phyloP scores from a whole-genome alignment of 2,888 invertebrate genomes.

The Amphimallon solstitiale region DNA sequence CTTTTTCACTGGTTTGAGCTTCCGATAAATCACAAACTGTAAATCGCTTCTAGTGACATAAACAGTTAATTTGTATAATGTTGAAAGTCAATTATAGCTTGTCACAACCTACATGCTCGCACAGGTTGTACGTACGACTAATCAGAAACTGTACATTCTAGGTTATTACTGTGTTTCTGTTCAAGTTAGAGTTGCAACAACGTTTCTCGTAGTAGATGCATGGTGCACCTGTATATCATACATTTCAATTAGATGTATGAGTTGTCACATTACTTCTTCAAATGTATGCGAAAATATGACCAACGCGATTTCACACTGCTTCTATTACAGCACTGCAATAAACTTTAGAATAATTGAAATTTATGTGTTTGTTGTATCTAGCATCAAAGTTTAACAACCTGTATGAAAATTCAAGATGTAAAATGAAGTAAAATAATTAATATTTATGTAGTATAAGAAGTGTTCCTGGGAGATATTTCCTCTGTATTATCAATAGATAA shows the following conservation, averaged over 20 bases:
- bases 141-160: slow-evolving; percentile 27
- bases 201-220: neutral
- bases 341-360: too few species aligned
- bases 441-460: too few species aligned
- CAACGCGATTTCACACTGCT: slow-evolving; percentile 6
- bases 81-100: slow-evolving; percentile 19
- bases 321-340: too few species aligned
- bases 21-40: slow-evolving; percentile 22
- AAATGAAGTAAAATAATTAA: too few species aligned
- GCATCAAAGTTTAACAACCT: too few species aligned
- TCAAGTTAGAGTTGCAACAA: neutral
- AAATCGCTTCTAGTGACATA: slow-evolving; percentile 4
- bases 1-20: neutral
- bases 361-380: too few species aligned
- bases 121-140: slow-evolving; percentile 2
- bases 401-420: too few species aligned
- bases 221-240: slow-evolving; percentile 26
- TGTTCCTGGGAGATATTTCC: too few species aligned
- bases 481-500: too few species aligned
- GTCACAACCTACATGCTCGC: slow-evolving; percentile 18
- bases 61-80: slow-evolving; percentile 35
- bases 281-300: slow-evolving; percentile 9
- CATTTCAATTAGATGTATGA: slow-evolving; percentile 23
- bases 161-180: slow-evolving; percentile 19
- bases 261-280: slow-evolving; percentile 19